Conservation (phyloP, 1,140 invertebrate species). For the Adelges cooleyi region DNA sequence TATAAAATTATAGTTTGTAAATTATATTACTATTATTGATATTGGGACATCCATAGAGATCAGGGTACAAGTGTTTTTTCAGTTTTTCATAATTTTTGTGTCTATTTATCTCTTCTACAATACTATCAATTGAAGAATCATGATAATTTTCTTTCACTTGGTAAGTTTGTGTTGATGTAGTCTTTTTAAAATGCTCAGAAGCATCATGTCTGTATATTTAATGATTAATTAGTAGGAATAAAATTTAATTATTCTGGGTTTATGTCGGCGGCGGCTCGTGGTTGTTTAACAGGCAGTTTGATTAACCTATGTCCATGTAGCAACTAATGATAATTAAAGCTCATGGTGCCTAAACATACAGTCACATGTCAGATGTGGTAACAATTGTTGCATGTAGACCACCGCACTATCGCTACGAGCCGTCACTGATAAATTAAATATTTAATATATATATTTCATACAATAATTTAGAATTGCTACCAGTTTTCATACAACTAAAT, state of each 20-base stretch:
- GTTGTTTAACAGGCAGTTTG: too few species aligned
- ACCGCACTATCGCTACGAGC: too few species aligned
- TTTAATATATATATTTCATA: not conserved
- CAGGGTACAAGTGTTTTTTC: conserved; percentile 14
- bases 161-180: conserved; percentile 1
- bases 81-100: conserved; percentile 9
- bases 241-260: too few species aligned
- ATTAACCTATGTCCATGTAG: too few species aligned
- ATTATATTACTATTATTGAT: not conserved
- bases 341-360: too few species aligned
- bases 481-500: conserved; percentile 25
- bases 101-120: not conserved
- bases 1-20: not conserved
- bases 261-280: too few species aligned
- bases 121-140: not conserved
- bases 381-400: too few species aligned
- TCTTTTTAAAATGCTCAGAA: conserved; percentile 11
- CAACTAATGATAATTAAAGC: too few species aligned
- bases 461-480: conserved; percentile 15
- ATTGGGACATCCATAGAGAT: not conserved
- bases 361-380: too few species aligned
- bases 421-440: not conserved
- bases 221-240: too few species aligned
- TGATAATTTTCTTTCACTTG: not conserved
- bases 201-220: not conserved